Evolutionary conservation across 2,888 invertebrate species (phyloP), one percentile per base, ranked within the genome.

Genomic region (Lasioglossum morio): DNA sequence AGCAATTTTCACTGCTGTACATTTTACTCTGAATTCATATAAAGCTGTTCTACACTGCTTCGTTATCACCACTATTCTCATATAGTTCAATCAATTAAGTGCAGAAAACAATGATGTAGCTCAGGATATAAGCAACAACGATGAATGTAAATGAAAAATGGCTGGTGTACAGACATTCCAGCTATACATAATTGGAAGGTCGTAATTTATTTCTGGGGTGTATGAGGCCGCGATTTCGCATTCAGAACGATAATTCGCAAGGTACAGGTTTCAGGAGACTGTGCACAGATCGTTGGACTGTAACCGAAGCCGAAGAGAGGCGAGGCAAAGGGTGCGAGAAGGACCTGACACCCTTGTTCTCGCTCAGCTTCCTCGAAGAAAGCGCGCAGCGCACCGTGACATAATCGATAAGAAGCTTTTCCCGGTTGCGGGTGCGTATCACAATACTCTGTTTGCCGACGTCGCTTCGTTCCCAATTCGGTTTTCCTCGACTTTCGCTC

Each of bases 401-500:
- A 72, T 80, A 90, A 90, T 89, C 90, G 90, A 89, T 90, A 90
- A 88, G 79, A 86, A 83, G 80, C 77, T 75, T 87, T 86, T 83
- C 72, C 79, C 77, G 57, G 57, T 16, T 19, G 72, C 40, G 27
- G 14, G 40, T 40, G 48, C 37, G 40, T 66, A 79, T 34, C 66
- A 0, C 16, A 19, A 2, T 43, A 53, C 53, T 40, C 19, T 66
- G n/a, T 73, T 74, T 53, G n/a, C 72, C 79, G 19, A 7, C 53
- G 37, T 43, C 72, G 34, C 30, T 60, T 72, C 72, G 43, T 37
- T 60, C 34, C 37, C n/a, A 14, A 66, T 72, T 34, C 75, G n/a
- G 40, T 27, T 73, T 12, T 48, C 40, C 69, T 16, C 60, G 30
- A 37, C 30, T 72, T 40, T 78, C 77, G 73, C n/a, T n/a, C n/a